A percentile compares a stretch with the other conserved stretches of the same genome.
phyloP scores from a whole-genome alignment of 2,797 vertebrate genomes.

The Triplophysa bombifrons region DNA sequence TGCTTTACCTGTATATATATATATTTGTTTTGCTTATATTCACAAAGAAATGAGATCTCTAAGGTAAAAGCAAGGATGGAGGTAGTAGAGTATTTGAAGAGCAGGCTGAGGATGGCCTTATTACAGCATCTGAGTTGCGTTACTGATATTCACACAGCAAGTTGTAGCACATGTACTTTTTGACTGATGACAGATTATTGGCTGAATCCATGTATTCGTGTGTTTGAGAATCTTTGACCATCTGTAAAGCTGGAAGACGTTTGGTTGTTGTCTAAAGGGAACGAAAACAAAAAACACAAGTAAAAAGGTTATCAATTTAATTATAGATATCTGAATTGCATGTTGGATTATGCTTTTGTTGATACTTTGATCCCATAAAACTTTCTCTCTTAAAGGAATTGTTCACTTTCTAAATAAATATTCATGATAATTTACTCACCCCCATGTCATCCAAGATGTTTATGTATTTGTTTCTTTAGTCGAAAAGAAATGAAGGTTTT shows the following conservation, averaged over 20 bases:
- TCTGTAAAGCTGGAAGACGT: not conserved
- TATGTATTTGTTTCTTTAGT: no score
- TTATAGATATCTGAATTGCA: not conserved
- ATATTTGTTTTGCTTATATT: not conserved
- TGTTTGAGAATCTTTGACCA: conserved; percentile 41
- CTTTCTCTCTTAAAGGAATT: no score
- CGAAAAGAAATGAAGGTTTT: no score
- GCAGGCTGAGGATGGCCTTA: not conserved
- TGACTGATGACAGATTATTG: not conserved
- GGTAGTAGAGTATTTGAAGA: not conserved
- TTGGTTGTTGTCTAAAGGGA: not conserved
- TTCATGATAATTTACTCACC: no score
- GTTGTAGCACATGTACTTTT: conserved; percentile 54
- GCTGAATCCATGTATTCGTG: conserved; percentile 58
- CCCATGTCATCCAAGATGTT: no score
- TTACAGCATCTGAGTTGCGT: not conserved
- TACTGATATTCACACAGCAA: not conserved
- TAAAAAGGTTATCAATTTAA: not conserved
- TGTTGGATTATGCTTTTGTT: not conserved
- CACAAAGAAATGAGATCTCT: not conserved
- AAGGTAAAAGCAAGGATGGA: not conserved
- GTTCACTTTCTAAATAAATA: no score
- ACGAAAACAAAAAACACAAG: not conserved
- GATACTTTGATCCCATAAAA: not conserved
- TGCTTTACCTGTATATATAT: not conserved